Percentiles rank a stretch among this genome's conserved stretches.
Evolutionary conservation across 1,140 invertebrate genomes (phyloP).

Genomic region (Agrilus planipennis): DNA sequence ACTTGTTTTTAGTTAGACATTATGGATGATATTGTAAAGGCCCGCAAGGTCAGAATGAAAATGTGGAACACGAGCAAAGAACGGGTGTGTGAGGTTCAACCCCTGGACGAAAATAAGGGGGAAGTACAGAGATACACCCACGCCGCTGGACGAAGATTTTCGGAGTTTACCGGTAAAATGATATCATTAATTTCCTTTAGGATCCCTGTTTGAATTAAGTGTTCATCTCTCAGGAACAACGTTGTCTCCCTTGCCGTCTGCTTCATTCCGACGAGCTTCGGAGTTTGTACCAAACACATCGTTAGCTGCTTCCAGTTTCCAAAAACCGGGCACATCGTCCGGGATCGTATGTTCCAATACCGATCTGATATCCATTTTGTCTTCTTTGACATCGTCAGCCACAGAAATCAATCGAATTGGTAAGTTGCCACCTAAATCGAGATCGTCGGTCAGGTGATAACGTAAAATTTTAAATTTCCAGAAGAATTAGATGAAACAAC

Average conservation of each 20-base stretch:
- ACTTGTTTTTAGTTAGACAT: too few species aligned
- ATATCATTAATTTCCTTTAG: too few species aligned
- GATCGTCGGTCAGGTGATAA: conserved; percentile 13
- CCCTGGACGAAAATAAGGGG: conserved; percentile 48
- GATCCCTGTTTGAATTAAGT: too few species aligned
- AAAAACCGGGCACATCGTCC: conserved; percentile 27
- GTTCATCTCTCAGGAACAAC: conserved; percentile 44
- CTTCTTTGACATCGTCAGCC: conserved; percentile 64
- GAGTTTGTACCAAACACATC: conserved; percentile 46
- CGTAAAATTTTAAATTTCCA: not conserved
- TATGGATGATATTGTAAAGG: conserved; percentile 76
- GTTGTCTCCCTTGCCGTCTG: conserved; percentile 38
- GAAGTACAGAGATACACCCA: conserved; percentile 42
- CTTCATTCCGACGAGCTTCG: conserved; percentile 47
- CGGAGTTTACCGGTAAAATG: too few species aligned
- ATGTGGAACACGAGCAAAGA: conserved; percentile 71
- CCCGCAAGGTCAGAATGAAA: conserved; percentile 66
- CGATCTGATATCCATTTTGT: conserved; percentile 65
- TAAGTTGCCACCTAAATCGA: conserved; percentile 32
- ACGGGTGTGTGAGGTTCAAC: conserved; percentile 67
- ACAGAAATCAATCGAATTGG: conserved; percentile 60
- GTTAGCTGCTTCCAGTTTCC: conserved; percentile 17
- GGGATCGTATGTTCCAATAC: conserved; percentile 68
- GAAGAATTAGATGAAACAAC: conserved; percentile 13
- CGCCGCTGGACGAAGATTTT: conserved; percentile 45